Evolutionary conservation across 2,888 invertebrate genomes (phyloP).

Genomic region (Leptarthrus brevirostris): DNA sequence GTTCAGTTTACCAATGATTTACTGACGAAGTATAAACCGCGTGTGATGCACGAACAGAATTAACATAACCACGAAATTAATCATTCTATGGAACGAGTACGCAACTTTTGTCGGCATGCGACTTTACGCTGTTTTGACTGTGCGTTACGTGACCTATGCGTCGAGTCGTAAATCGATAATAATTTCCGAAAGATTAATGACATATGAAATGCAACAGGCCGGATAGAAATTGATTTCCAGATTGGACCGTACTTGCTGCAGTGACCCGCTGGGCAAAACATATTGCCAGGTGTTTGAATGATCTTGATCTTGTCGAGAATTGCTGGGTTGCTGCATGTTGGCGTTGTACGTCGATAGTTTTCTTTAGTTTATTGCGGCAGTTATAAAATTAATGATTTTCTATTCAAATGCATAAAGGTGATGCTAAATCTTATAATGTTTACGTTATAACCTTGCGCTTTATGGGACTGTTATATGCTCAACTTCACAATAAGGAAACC

Average conservation of each 20-base stretch:
- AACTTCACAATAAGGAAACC: no score
- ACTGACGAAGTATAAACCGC: background rate
- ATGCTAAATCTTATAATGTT: background rate
- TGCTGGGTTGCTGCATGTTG: slow-evolving; percentile 12
- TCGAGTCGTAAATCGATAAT: slow-evolving; percentile 28
- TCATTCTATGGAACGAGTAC: slow-evolving; percentile 9
- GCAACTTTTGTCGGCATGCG: slow-evolving; percentile 38
- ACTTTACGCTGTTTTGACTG: slow-evolving; percentile 33
- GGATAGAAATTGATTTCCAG: slow-evolving; percentile 41
- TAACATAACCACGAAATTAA: slow-evolving; percentile 31
- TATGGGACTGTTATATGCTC: no score
- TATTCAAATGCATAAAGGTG: background rate
- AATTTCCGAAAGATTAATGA: slow-evolving; percentile 45
- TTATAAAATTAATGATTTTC: slow-evolving; percentile 22
- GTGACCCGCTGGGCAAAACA: slow-evolving; percentile 31
- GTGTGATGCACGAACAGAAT: slow-evolving; percentile 16
- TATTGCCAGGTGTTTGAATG: slow-evolving; percentile 40
- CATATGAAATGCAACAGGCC: slow-evolving; percentile 39
- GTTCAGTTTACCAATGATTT: background rate
- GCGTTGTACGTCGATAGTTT: slow-evolving; percentile 4
- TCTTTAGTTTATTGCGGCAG: slow-evolving; percentile 25
- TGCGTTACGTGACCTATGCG: slow-evolving; percentile 29
- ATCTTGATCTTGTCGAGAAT: slow-evolving; percentile 38
- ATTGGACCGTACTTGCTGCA: slow-evolving; percentile 35
- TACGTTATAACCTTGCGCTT: no score